Evolutionary conservation across 2,113 vertebrate genomes (phyloP).

Genomic region (Toxostoma redivivum): DNA sequence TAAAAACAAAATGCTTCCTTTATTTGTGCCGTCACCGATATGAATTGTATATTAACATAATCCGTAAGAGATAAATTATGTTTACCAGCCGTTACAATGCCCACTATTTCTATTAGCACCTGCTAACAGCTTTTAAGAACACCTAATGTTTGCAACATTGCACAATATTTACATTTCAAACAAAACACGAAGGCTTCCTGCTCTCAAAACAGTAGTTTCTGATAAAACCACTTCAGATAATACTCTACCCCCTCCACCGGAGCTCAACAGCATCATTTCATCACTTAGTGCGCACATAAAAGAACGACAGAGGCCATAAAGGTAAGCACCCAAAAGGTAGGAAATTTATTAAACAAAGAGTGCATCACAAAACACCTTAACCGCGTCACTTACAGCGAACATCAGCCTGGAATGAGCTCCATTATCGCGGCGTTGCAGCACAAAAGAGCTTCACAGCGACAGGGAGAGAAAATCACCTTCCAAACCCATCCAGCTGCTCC

Average conservation of each 20-base stretch:
- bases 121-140: neutral
- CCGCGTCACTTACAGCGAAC: neutral
- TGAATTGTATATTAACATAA: neutral
- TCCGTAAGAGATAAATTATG: neutral
- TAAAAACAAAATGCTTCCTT: neutral
- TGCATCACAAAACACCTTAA: neutral
- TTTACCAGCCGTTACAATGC: neutral
- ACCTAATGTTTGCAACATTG: neutral
- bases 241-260: neutral
- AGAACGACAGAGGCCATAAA: neutral
- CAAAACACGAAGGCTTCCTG: neutral
- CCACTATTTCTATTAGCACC: neutral
- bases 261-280: neutral
- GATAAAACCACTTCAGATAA: conserved; percentile 1
- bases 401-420: neutral
- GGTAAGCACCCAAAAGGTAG: neutral
- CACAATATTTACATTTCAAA: conserved; percentile 23
- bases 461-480: neutral
- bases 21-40: neutral
- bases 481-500: conserved; percentile 41
- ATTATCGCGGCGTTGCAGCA: neutral
- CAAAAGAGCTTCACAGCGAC: neutral
- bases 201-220: neutral
- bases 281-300: neutral
- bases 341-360: neutral